A percentile compares a stretch with the other conserved stretches of the same genome.
These are phyloP conservation scores for Anseranas semipalmata DNA, from an alignment of 2,113 vertebrate species.

Conservation along the genomic window DNA sequence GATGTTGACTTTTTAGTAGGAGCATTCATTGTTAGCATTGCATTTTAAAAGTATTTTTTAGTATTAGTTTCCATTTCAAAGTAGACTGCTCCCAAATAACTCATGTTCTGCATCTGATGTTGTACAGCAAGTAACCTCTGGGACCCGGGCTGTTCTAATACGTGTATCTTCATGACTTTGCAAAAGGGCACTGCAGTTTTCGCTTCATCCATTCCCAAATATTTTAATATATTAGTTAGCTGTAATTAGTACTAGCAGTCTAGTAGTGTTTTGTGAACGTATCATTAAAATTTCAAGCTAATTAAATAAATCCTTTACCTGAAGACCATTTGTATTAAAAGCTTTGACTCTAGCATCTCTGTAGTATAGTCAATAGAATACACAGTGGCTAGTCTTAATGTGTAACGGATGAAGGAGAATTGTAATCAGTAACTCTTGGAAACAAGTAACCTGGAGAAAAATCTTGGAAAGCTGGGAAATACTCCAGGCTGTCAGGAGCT, in stretches of 20 bases:
- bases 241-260: neutral
- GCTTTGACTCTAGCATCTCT: neutral
- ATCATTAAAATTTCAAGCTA: neutral
- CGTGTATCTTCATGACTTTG: accelerated
- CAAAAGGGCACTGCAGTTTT: neutral
- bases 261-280: neutral
- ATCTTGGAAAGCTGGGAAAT: neutral
- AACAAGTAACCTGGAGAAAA: neutral
- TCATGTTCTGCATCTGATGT: no score
- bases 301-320: neutral
- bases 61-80: neutral
- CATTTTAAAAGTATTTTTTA: neutral
- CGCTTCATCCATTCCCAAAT: neutral
- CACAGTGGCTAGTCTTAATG: neutral
- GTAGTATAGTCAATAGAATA: neutral
- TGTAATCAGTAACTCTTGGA: neutral
- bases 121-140: neutral
- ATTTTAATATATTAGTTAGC: neutral
- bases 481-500: neutral
- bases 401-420: neutral
- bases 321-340: neutral
- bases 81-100: neutral
- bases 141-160: neutral
- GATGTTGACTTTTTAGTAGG: neutral
- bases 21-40: neutral